phyloP scores from a whole-genome alignment of 2,797 vertebrate genomes.

The Caiman crocodilus region DNA sequence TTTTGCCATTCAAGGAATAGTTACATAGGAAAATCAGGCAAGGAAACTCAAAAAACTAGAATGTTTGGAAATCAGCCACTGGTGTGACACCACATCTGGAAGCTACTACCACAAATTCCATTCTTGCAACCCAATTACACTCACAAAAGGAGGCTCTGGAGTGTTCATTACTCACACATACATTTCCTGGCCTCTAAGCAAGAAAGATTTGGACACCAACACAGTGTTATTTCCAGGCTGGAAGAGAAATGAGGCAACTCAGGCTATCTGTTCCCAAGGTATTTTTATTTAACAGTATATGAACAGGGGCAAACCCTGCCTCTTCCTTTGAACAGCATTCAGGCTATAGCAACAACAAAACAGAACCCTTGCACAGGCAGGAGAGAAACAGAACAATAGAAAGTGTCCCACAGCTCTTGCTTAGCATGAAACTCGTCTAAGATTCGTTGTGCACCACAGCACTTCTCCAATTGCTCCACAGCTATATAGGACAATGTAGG shows the following conservation, averaged over 20 bases:
- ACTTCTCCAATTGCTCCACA: not conserved
- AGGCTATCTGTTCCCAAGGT: not conserved
- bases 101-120: accelerated
- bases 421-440: not conserved
- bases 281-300: not conserved
- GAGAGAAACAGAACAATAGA: too few relatives aligned
- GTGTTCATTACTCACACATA: accelerated
- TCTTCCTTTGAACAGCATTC: not conserved
- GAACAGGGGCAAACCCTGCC: not conserved
- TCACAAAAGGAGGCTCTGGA: accelerated
- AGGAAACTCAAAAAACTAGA: accelerated
- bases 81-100: not conserved
- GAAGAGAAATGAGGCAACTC: not conserved
- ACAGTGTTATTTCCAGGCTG: not conserved
- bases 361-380: too few relatives aligned
- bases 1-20: too few relatives aligned
- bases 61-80: not conserved
- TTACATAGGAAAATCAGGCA: not conserved
- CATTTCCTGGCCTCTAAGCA: too few relatives aligned
- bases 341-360: accelerated
- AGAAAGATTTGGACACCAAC: not conserved
- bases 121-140: not conserved
- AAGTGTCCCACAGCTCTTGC: not conserved
- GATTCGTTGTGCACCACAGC: not conserved
- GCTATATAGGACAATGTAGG: too few relatives aligned